phyloP scores from a whole-genome alignment of 2,888 invertebrate genomes.

The Sminthurinus aureus region DNA sequence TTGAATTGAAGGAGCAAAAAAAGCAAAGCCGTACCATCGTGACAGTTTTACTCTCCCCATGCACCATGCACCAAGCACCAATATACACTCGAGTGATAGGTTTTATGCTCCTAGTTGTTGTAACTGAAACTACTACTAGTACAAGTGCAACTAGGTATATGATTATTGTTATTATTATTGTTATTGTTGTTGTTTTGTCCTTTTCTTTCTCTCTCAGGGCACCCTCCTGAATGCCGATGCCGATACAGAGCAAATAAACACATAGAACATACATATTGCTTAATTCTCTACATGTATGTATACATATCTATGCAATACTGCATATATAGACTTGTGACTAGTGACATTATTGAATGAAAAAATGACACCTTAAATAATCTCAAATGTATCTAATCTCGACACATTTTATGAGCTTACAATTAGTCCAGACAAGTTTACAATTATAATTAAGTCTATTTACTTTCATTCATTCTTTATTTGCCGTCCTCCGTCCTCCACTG shows the following conservation, averaged over 20 bases:
- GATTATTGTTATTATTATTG: too few species aligned
- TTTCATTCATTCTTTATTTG: background rate
- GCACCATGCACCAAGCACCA: too few species aligned
- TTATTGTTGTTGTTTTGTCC: background rate
- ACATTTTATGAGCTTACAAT: slow-evolving; percentile 1
- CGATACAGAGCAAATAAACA: too few species aligned
- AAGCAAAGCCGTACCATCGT: background rate
- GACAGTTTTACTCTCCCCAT: background rate
- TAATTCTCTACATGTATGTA: too few species aligned
- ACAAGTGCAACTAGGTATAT: too few species aligned
- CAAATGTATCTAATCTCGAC: background rate
- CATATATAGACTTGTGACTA: background rate
- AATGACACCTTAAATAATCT: background rate
- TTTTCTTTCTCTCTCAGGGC: background rate
- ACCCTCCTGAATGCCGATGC: too few species aligned
- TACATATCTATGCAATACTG: background rate
- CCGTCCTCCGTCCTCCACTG: too few species aligned
- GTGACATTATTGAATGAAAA: background rate
- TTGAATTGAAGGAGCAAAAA: background rate
- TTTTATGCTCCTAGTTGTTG: too few species aligned
- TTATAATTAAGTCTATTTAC: background rate
- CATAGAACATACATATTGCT: too few species aligned
- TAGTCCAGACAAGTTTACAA: background rate
- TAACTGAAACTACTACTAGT: too few species aligned
- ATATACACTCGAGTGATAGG: too few species aligned